Percentiles rank a stretch among this genome's conserved stretches.
Evolutionary conservation across 1,140 invertebrate genomes (phyloP).

Genomic region (Drosophila eugracilis): DNA sequence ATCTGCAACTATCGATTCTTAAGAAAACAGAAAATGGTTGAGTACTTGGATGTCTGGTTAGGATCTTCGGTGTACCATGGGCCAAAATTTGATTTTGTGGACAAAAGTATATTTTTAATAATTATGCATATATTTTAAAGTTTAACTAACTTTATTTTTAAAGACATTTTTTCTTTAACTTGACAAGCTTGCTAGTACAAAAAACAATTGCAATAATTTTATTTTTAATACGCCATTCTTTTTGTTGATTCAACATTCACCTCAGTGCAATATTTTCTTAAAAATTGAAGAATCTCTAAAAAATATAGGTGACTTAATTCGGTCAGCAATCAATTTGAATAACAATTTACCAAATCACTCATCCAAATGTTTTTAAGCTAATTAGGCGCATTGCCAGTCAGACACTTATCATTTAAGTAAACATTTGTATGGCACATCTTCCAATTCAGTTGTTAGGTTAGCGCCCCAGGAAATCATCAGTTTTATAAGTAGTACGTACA

Average conservation of each 20-base stretch:
- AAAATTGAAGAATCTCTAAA: too few species aligned
- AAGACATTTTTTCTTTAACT: too few species aligned
- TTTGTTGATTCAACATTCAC: too few species aligned
- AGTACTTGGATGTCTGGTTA: background rate
- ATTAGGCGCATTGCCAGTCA: constrained; percentile 22
- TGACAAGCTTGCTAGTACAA: too few species aligned
- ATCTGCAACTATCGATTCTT: background rate
- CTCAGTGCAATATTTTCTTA: too few species aligned
- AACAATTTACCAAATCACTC: constrained; percentile 22
- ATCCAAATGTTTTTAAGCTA: constrained; percentile 7
- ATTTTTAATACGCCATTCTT: too few species aligned
- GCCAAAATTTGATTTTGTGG: background rate
- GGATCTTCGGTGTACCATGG: background rate
- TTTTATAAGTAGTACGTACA: constrained; percentile 33
- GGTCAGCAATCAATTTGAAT: constrained; percentile 4
- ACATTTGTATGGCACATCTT: constrained; percentile 8
- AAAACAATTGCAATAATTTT: too few species aligned
- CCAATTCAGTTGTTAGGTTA: constrained; percentile 25
- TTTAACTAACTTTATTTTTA: background rate
- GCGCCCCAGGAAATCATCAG: constrained; percentile 32
- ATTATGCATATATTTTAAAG: background rate
- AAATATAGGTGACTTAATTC: constrained; percentile 1
- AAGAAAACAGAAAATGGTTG: background rate
- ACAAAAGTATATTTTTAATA: background rate
- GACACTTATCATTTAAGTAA: constrained; percentile 38